Evolutionary conservation across 2,113 vertebrate species (phyloP).

Genomic region (Panthera leo): DNA sequence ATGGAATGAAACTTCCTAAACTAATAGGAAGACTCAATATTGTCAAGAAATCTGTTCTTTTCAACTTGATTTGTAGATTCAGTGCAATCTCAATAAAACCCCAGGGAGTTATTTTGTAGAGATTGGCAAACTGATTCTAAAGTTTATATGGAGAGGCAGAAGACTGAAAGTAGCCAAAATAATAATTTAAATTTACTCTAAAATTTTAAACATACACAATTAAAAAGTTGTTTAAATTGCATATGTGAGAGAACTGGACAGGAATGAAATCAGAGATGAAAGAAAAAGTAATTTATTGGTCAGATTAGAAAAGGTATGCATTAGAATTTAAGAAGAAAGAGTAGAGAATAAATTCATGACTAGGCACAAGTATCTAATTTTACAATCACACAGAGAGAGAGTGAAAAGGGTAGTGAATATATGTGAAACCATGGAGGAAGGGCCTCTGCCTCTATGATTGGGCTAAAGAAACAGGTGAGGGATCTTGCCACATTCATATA

Average conservation of each 20-base stretch:
- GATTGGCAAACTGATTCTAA: not conserved
- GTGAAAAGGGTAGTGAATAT: not conserved
- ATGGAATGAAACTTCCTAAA: not conserved
- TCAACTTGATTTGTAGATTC: not conserved
- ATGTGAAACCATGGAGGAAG: not conserved
- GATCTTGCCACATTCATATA: not conserved
- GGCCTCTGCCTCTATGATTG: not conserved
- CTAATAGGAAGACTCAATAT: not conserved
- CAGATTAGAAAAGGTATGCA: not conserved
- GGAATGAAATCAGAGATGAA: not conserved
- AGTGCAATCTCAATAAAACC: not conserved
- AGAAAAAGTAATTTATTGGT: not conserved
- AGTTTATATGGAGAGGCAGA: not conserved
- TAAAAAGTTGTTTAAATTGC: not conserved
- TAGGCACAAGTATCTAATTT: not conserved
- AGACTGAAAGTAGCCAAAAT: not conserved
- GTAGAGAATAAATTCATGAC: not conserved
- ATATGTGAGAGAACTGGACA: not conserved
- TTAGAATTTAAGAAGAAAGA: not conserved
- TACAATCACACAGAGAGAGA: not conserved
- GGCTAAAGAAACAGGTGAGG: not conserved
- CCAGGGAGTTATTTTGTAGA: not conserved
- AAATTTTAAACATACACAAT: not conserved
- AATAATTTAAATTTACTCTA: not conserved
- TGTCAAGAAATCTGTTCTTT: not conserved